Evolutionary conservation across 2,797 vertebrate genomes (phyloP).

Genomic region (Mus spretus): DNA sequence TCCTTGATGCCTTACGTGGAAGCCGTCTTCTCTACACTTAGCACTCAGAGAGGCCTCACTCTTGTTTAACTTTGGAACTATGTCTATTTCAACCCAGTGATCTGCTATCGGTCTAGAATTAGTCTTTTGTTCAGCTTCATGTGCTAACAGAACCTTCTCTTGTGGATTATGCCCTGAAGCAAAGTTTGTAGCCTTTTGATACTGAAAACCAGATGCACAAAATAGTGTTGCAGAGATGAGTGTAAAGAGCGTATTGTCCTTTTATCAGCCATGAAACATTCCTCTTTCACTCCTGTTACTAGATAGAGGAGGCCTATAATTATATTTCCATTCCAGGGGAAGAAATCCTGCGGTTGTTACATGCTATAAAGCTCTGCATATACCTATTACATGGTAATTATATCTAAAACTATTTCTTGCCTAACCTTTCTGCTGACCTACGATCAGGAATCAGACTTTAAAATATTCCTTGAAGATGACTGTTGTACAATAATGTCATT

Average conservation of each 20-base stretch:
- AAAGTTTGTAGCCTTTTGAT: conserved; percentile 45
- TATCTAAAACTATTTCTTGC: not conserved
- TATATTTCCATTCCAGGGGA: conserved; percentile 43
- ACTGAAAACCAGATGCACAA: conserved; percentile 1
- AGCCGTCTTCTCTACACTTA: not conserved
- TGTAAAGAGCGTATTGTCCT: conserved; percentile 24
- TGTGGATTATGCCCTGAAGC: not conserved
- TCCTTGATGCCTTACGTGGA: not conserved
- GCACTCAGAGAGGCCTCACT: conserved; percentile 22
- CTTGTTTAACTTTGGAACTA: conserved; percentile 18
- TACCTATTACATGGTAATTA: not conserved
- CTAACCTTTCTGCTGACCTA: not conserved
- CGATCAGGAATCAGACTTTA: not conserved
- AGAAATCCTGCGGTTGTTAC: not conserved
- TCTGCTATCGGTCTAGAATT: not conserved
- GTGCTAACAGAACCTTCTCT: not conserved
- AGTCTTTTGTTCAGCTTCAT: conserved; percentile 48
- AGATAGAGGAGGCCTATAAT: conserved; percentile 21
- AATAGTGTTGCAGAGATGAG: not conserved
- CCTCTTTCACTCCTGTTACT: conserved; percentile 2
- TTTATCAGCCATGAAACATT: conserved; percentile 29
- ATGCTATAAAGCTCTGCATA: not conserved
- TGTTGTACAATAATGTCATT: not conserved
- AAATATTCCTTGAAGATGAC: not conserved
- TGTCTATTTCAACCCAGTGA: not conserved